Evolutionary conservation across 2,888 invertebrate genomes (phyloP).

Genomic region (Drosophila kokeensis): DNA sequence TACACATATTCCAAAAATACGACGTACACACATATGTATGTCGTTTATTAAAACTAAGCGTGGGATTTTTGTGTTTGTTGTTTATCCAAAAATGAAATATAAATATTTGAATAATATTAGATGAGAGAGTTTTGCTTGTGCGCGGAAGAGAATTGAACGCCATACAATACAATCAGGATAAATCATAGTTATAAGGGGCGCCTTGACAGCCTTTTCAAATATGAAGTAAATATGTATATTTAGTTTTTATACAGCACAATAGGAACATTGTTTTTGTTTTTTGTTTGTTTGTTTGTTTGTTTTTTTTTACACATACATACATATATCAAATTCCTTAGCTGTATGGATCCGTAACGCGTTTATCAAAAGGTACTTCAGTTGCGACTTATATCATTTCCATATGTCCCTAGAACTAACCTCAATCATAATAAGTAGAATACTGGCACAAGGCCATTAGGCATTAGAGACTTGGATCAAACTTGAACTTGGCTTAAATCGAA

Average conservation of each 20-base stretch:
- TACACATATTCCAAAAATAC: slow-evolving; percentile 29
- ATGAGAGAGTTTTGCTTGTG: slow-evolving; percentile 29
- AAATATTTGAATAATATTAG: slow-evolving; percentile 13
- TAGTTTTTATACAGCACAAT: slow-evolving; percentile 10
- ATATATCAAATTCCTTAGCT: slow-evolving; percentile 18
- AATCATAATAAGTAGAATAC: slow-evolving; percentile 11
- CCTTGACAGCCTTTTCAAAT: slow-evolving; percentile 35
- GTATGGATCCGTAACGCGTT: slow-evolving; percentile 18
- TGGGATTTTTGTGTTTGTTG: not conserved
- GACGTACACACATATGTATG: slow-evolving; percentile 6
- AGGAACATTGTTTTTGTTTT: slow-evolving; percentile 33
- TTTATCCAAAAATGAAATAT: slow-evolving; percentile 14
- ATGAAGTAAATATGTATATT: slow-evolving; percentile 4
- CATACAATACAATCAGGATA: slow-evolving; percentile 12
- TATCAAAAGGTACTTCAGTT: slow-evolving; percentile 78
- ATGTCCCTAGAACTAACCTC: slow-evolving; percentile 25
- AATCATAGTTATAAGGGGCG: slow-evolving; percentile 15
- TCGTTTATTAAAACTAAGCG: slow-evolving; percentile 23
- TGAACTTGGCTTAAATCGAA: slow-evolving; percentile 62
- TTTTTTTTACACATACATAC: not conserved
- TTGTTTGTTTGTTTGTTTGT: not conserved
- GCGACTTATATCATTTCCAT: slow-evolving; percentile 67
- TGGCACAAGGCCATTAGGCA: slow-evolving; percentile 11
- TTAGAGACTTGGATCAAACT: slow-evolving; percentile 41
- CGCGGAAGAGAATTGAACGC: slow-evolving; percentile 14